phyloP scores from a whole-genome alignment of 2,888 invertebrate species.

The Zaprionus bogoriensis region DNA sequence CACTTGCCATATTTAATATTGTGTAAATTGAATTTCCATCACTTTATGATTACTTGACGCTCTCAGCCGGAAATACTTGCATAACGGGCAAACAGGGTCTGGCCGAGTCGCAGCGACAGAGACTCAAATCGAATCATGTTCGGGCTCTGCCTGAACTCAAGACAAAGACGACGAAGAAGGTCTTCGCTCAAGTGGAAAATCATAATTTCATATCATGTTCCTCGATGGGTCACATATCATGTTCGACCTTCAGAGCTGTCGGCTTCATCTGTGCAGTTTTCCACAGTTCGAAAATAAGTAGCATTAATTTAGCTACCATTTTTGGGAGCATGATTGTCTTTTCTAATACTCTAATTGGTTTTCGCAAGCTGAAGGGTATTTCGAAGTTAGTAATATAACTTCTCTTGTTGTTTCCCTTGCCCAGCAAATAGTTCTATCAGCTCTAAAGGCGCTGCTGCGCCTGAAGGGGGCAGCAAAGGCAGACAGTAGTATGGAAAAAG shows the following conservation, averaged over 20 bases:
- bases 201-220: slow-evolving; percentile 16
- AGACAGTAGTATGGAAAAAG: not conserved
- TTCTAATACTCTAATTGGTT: too few species aligned
- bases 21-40: slow-evolving; percentile 80
- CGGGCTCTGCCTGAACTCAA: not conserved
- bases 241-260: not conserved
- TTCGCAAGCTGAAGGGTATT: too few species aligned
- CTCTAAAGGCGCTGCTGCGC: not conserved
- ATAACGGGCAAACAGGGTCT: slow-evolving; percentile 29
- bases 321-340: too few species aligned
- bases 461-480: too few species aligned
- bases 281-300: too few species aligned
- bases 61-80: slow-evolving; percentile 56
- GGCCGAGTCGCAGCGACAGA: slow-evolving; percentile 9
- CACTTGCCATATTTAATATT: slow-evolving; percentile 73
- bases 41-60: slow-evolving; percentile 78
- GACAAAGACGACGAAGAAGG: not conserved
- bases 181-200: slow-evolving; percentile 28
- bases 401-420: too few species aligned
- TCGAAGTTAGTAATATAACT: too few species aligned
- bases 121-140: slow-evolving; percentile 31
- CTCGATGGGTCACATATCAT: not conserved
- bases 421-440: not conserved
- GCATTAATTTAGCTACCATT: too few species aligned
- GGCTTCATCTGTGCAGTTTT: too few species aligned